Base-by-base conservation (phyloP, 2,888 invertebrate genomes). In the Latheticus oryzae region DNA sequence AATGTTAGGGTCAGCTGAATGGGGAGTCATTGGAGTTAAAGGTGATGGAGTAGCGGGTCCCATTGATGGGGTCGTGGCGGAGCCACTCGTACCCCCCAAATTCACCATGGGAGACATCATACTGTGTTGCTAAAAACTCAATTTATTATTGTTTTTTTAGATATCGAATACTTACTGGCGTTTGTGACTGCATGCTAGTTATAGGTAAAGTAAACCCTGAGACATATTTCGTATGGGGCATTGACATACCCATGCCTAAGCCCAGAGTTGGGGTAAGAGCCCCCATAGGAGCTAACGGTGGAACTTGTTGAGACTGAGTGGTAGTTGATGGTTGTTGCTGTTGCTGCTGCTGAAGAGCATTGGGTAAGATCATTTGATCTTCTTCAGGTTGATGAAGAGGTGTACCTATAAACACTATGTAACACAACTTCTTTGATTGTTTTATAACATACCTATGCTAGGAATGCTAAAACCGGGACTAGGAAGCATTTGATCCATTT, bases 1-100 rank as follows among this genome's bases (percentile, higher is more conserved):
- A 69, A 97, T 95, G 43, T 94, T 94, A 47, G 96, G 94, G 79
- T 96, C 95, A 5, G 93, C 92, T 0, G 95, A 95, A 55, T 88
- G 89, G 23, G 95, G 95, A 4, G 95, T 96, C 88, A 95, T 91
- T 1, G 93, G 93, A 1, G 91, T 92, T 85, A 89, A 86, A 1
- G 94, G 93, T 2, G 85, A 83, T 37, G 86, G 86, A n/a, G 89
- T 89, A 5, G 90, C 88, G 1, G 93, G 93, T 1, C 83, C 84
- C 72, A 88, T 85, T 1, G 84, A 84, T 42, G 86, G 85, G 28
- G 85, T 84, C 67, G 85, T 82, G 52, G 86, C 85, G 24, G 81
- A 80, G 71, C 79, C 79, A 45, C 83, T 80, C n/a, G 88, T 87
- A 1, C 83, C 82, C 8, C 81, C 82, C 43, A 84, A 78, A 79